Conservation (phyloP, 2,113 vertebrate genomes). For the Ammodytes marinus region DNA sequence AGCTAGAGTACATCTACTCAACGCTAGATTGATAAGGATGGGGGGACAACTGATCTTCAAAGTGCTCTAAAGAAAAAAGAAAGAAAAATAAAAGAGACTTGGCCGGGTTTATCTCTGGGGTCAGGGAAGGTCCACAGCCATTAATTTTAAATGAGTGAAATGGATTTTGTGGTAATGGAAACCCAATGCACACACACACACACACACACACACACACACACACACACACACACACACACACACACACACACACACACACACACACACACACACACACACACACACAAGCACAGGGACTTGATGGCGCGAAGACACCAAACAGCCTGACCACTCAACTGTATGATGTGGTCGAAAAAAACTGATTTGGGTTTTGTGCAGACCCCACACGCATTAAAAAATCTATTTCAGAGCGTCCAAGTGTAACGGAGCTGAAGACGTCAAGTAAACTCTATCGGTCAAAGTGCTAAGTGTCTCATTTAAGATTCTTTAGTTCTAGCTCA, state of each 20-base stretch:
- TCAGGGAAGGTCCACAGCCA: constrained; percentile 73
- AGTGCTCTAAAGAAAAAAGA: constrained; percentile 33
- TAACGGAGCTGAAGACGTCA: constrained; percentile 21
- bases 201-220: constrained; percentile 76
- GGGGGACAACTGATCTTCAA: constrained; percentile 49
- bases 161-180: constrained; percentile 80
- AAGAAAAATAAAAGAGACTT: constrained; percentile 23
- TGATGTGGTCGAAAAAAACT: constrained; percentile 61
- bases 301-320: constrained; percentile 69
- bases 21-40: constrained; percentile 34
- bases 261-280: constrained; percentile 75
- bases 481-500: not conserved
- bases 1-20: not conserved
- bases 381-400: constrained; percentile 51
- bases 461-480: constrained; percentile 13
- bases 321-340: constrained; percentile 69
- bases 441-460: constrained; percentile 29
- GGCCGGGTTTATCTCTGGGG: constrained; percentile 66
- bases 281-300: constrained; percentile 66
- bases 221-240: constrained; percentile 75
- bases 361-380: constrained; percentile 57
- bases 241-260: constrained; percentile 75
- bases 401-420: constrained; percentile 36
- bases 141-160: constrained; percentile 83
- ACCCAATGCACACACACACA: constrained; percentile 77